phyloP scores from a whole-genome alignment of 1,140 invertebrate genomes.

The Acarapis woodi region DNA sequence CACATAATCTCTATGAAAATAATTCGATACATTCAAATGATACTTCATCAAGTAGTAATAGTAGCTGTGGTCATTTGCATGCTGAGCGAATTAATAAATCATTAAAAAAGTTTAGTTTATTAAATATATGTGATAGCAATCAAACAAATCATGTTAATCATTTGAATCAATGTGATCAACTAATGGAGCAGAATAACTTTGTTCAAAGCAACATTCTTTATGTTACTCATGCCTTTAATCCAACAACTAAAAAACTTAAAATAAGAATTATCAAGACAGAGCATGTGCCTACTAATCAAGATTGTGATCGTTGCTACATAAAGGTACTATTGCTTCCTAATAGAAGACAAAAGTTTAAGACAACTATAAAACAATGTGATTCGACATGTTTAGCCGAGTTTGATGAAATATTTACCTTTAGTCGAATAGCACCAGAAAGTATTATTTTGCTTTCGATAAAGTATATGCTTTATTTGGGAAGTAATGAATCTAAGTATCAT shows the following conservation, averaged over 20 bases:
- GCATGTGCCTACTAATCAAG: constrained; percentile 42
- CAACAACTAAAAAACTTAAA: constrained; percentile 58
- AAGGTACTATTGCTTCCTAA: constrained; percentile 52
- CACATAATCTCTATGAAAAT: no score
- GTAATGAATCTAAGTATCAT: not conserved
- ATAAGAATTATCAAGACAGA: constrained; percentile 57
- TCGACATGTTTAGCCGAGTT: constrained; percentile 54
- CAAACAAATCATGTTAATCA: no score
- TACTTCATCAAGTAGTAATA: no score
- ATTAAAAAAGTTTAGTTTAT: no score
- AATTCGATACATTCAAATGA: no score
- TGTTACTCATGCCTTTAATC: constrained; percentile 58
- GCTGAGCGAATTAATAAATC: no score
- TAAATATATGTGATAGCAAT: no score
- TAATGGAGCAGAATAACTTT: no score
- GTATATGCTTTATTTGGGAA: not conserved
- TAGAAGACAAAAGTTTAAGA: constrained; percentile 75
- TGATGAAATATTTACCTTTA: constrained; percentile 67
- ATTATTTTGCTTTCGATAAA: no score
- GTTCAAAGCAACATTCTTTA: no score
- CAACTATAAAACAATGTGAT: constrained; percentile 43
- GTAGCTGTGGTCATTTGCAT: no score
- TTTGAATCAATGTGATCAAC: constrained; percentile 2
- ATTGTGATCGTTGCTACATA: constrained; percentile 34
- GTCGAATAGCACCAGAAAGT: constrained; percentile 59